These are phyloP conservation scores for Eudyptes chrysolophus DNA, from an alignment of 2,113 vertebrate genomes.

Conservation along the genomic window DNA sequence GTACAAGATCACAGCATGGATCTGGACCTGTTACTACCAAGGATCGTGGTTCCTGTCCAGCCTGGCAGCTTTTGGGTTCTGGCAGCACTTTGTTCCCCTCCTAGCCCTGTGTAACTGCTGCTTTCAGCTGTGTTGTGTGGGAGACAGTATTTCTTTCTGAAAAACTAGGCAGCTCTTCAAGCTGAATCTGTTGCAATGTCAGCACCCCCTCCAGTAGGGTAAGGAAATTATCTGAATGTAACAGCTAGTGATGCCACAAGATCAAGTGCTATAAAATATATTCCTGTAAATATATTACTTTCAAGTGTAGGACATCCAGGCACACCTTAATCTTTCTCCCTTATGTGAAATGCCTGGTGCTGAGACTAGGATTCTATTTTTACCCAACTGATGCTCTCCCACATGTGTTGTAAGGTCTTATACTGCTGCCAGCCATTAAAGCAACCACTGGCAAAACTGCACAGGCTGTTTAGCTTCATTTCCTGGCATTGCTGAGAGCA, in stretches of 20 bases:
- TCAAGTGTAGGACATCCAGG: constrained; percentile 15
- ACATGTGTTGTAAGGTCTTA: neutral
- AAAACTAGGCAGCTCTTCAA: constrained; percentile 43
- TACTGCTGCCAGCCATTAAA: neutral
- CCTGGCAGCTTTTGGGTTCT: neutral
- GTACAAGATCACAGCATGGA: neutral
- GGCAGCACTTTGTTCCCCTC: neutral
- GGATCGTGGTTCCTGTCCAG: neutral
- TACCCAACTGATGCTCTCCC: neutral
- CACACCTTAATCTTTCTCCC: neutral
- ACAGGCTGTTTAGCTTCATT: neutral
- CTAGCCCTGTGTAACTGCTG: neutral
- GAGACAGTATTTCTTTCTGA: neutral
- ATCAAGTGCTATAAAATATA: neutral
- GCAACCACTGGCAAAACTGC: neutral
- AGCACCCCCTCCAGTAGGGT: constrained; percentile 12
- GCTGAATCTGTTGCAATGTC: constrained; percentile 15
- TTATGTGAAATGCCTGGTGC: neutral
- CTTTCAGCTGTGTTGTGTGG: neutral
- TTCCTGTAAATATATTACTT: constrained; percentile 37
- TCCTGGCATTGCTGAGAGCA: neutral
- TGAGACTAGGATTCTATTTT: neutral
- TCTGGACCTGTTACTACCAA: neutral
- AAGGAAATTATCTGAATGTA: constrained; percentile 43
- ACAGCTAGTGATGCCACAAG: constrained; percentile 3